Evolutionary conservation across 2,797 vertebrate genomes (phyloP).

Genomic region (Glossophaga mutica): DNA sequence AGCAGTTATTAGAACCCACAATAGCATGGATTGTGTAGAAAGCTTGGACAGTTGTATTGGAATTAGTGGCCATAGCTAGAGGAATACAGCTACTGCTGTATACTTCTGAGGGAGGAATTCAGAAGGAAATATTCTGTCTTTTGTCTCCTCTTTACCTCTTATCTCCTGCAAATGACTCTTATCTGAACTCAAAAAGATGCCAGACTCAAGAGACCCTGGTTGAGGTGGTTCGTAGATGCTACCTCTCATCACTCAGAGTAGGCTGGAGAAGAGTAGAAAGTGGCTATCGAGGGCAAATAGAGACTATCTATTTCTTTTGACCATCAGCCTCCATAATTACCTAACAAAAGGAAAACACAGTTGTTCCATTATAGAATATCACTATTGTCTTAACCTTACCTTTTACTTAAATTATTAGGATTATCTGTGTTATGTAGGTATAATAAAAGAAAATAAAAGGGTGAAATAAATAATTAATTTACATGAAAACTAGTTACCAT

Average conservation of each 20-base stretch:
- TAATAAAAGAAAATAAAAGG: neutral
- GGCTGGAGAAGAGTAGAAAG: neutral
- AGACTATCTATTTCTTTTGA: neutral
- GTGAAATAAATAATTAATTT: neutral
- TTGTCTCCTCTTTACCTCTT: neutral
- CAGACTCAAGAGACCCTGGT: neutral
- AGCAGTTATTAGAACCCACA: neutral
- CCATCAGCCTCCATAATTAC: neutral
- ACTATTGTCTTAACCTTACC: neutral
- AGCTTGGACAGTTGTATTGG: neutral
- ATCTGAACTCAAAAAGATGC: neutral
- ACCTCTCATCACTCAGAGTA: neutral
- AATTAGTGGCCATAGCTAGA: neutral
- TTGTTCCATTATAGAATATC: neutral
- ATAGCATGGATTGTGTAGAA: neutral
- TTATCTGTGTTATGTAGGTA: neutral
- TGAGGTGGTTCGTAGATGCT: neutral
- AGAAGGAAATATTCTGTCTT: neutral
- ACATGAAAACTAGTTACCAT: neutral
- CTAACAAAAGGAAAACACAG: neutral
- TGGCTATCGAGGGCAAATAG: neutral
- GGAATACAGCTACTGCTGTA: neutral
- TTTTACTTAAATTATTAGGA: neutral
- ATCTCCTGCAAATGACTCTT: neutral
- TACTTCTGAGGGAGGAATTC: neutral